phyloP scores from a whole-genome alignment of 2,797 vertebrate species.

The Huso huso region DNA sequence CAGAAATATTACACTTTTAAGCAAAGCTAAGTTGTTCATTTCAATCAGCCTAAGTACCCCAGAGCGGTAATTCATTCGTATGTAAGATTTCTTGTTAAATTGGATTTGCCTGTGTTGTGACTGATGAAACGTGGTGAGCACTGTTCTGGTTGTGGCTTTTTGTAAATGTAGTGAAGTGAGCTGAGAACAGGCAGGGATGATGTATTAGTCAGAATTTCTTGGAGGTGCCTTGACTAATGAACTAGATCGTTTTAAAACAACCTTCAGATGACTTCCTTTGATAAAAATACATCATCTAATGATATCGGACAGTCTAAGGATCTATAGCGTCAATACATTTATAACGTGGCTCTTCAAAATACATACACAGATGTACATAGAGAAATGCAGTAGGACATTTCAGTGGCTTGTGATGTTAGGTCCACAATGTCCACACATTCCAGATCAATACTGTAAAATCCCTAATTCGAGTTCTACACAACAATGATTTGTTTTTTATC shows the following conservation, averaged over 20 bases:
- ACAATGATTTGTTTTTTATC: too few relatives aligned
- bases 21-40: too few relatives aligned
- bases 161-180: neutral
- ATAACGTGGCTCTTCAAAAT: neutral
- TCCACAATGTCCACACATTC: too few relatives aligned
- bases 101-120: neutral
- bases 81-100: conserved; percentile 2
- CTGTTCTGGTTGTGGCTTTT: neutral
- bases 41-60: neutral
- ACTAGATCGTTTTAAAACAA: conserved; percentile 1
- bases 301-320: neutral
- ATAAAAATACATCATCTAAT: neutral
- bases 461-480: too few relatives aligned
- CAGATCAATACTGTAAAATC: too few relatives aligned
- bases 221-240: neutral
- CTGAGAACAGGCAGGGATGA: neutral
- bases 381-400: too few relatives aligned
- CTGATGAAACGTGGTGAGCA: neutral
- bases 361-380: too few relatives aligned
- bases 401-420: too few relatives aligned
- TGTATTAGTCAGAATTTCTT: neutral
- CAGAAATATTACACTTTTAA: too few relatives aligned
- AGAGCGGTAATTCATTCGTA: neutral
- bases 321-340: neutral
- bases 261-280: conserved; percentile 1